Conservation (phyloP, 2,797 vertebrate species). For the Florisuga fusca region DNA sequence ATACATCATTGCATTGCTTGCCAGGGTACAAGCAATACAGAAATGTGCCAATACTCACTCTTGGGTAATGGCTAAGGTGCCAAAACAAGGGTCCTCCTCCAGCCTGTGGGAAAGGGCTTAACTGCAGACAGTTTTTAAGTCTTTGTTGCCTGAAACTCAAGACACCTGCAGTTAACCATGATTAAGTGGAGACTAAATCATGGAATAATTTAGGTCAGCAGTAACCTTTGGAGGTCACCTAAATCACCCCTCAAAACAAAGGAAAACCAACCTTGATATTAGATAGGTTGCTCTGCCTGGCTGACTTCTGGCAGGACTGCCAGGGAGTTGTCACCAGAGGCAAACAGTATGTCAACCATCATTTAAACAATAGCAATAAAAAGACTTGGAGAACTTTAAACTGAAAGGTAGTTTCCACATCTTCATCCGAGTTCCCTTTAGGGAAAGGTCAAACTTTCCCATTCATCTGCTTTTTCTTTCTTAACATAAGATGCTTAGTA, state of each 20-base stretch:
- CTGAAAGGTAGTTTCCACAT: not conserved
- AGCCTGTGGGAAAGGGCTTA: not conserved
- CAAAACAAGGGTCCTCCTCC: not conserved
- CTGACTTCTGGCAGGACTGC: not conserved
- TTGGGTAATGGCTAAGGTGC: not conserved
- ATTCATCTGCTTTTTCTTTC: not conserved
- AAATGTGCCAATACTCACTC: not conserved
- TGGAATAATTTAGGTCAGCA: not conserved
- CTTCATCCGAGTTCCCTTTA: not conserved
- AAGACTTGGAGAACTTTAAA: not conserved
- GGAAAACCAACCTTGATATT: not conserved
- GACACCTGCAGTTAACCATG: not conserved
- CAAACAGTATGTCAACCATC: not conserved
- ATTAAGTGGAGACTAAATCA: not conserved
- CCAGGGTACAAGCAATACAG: not conserved
- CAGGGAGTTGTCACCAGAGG: not conserved
- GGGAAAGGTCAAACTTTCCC: not conserved
- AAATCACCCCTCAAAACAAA: not conserved
- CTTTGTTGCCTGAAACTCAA: not conserved
- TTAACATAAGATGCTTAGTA: not conserved
- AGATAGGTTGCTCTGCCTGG: not conserved
- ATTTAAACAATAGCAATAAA: not conserved
- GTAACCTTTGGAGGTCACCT: not conserved
- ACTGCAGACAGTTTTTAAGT: not conserved
- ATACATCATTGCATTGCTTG: not conserved